Evolutionary conservation across 2,797 vertebrate species (phyloP).

Genomic region (Etheostoma perlongum): DNA sequence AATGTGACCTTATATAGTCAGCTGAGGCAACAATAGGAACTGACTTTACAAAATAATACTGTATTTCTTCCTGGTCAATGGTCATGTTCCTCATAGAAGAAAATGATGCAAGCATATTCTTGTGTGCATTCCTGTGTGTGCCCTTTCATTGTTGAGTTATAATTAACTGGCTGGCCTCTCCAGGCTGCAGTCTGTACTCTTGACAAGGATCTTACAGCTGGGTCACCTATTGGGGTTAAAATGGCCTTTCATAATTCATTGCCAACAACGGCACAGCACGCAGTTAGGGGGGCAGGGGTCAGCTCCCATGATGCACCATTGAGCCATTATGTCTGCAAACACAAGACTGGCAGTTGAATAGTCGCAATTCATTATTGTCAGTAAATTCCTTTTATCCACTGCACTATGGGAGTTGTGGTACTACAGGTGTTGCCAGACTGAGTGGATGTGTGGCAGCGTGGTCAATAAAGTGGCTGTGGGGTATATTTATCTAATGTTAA

Average conservation of each 20-base stretch:
- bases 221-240: conserved; percentile 68
- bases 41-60: conserved; percentile 16
- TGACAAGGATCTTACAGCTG: conserved; percentile 25
- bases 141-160: conserved; percentile 34
- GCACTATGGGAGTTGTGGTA: conserved; percentile 18
- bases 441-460: conserved; percentile 8
- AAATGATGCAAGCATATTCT: conserved; percentile 6
- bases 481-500: conserved; percentile 46
- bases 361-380: conserved; percentile 48
- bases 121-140: conserved; percentile 6
- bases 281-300: conserved; percentile 45
- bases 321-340: conserved; percentile 46
- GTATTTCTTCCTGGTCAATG: conserved; percentile 12
- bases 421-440: conserved; percentile 39
- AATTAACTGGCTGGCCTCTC: conserved; percentile 46
- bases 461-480: conserved; percentile 24
- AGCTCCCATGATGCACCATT: conserved; percentile 50
- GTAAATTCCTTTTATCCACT: conserved; percentile 39
- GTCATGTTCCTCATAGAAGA: conserved; percentile 23
- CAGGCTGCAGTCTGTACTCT: conserved; percentile 50
- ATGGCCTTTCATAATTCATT: conserved; percentile 63
- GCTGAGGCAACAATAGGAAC: conserved; percentile 22
- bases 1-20: background rate
- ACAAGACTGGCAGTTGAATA: conserved; percentile 37
- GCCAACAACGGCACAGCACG: conserved; percentile 42